Evolutionary conservation across 2,797 vertebrate genomes (phyloP).

Genomic region (Coregonus sp.): DNA sequence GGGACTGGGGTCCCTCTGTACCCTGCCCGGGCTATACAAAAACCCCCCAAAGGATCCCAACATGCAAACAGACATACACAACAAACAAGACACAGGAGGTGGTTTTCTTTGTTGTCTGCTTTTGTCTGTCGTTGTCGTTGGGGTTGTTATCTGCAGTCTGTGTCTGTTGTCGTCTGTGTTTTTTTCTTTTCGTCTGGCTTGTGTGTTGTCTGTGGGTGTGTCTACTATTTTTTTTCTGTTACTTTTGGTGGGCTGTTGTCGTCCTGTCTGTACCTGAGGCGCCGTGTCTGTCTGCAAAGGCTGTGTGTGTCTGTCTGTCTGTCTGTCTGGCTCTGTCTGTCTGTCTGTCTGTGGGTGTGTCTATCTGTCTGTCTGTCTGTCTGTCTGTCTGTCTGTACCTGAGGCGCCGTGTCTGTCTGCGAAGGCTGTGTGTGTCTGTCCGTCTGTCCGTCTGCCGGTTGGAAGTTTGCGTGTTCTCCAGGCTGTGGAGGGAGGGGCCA

Average conservation of each 20-base stretch:
- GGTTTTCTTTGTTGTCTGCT: no score
- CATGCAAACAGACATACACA: no score
- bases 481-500: slow-evolving; percentile 89
- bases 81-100: no score
- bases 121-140: no score
- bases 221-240: no score
- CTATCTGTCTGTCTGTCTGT: no score
- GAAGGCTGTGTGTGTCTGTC: slow-evolving; percentile 70
- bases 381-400: slow-evolving; percentile 69
- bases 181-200: no score
- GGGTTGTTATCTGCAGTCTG: no score
- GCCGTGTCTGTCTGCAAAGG: slow-evolving; percentile 81
- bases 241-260: no score
- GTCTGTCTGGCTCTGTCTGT: slow-evolving; percentile 70
- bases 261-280: slow-evolving; percentile 87
- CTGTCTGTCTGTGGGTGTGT: slow-evolving; percentile 42
- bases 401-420: slow-evolving; percentile 82
- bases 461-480: slow-evolving; percentile 62
- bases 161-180: no score
- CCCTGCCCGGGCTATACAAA: slow-evolving; percentile 79
- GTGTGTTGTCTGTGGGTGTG: slow-evolving; percentile 44
- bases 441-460: slow-evolving; percentile 75
- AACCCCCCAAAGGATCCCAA: no score
- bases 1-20: slow-evolving; percentile 78
- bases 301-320: slow-evolving; percentile 67